These are phyloP conservation scores for Bursaphelenchus okinawaensis DNA, from an alignment of 2,888 invertebrate species.

Conservation along the genomic window DNA sequence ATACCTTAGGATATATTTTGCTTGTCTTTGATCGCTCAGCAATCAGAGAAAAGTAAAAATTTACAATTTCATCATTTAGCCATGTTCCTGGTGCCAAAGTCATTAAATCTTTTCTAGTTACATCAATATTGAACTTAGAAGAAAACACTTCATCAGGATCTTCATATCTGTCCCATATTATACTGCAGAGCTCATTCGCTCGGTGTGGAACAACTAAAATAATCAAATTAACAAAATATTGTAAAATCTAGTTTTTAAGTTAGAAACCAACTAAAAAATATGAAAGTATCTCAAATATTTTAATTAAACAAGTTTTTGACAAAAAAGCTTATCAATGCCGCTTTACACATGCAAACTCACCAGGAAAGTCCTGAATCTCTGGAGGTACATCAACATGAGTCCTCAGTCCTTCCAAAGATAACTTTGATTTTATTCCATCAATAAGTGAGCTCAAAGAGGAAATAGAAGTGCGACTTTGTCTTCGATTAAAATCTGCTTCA, in stretches of 20 bases:
- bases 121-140: conserved; percentile 25
- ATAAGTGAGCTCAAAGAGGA: not conserved
- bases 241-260: too few species aligned
- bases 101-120: conserved; percentile 73
- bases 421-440: not conserved
- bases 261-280: too few species aligned
- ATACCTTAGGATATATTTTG: conserved; percentile 50
- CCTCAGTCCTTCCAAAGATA: not conserved
- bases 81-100: conserved; percentile 79
- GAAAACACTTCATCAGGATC: conserved; percentile 32
- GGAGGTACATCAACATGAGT: not conserved
- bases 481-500: not conserved
- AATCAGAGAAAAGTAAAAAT: conserved; percentile 89
- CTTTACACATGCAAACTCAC: too few species aligned
- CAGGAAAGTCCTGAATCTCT: conserved; percentile 4
- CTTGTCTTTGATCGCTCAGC: conserved; percentile 71
- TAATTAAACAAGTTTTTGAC: too few species aligned
- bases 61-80: conserved; percentile 86
- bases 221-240: not conserved
- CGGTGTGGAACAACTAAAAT: conserved; percentile 35
- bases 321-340: too few species aligned
- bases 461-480: not conserved
- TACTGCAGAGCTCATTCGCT: conserved; percentile 23
- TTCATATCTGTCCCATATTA: conserved; percentile 30
- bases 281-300: too few species aligned